These are phyloP conservation scores for Lycocerus yunnanus DNA, from an alignment of 2,888 invertebrate species.

Conservation along the genomic window DNA sequence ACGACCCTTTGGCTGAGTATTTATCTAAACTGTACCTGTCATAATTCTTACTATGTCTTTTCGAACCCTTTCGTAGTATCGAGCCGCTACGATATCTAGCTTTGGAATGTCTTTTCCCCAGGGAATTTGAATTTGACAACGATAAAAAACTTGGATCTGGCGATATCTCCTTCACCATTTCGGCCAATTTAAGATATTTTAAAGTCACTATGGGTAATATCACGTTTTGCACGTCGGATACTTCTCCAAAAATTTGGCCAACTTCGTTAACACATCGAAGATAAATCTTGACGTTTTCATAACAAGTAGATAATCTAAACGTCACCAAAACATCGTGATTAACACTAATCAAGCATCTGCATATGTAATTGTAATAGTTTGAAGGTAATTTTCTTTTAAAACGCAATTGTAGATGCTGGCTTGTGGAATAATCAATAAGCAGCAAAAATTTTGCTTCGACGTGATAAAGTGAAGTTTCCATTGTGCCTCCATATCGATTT, in stretches of 20 bases:
- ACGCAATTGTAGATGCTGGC: slow-evolving; percentile 14
- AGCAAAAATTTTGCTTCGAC: slow-evolving; percentile 20
- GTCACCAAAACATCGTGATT: slow-evolving; percentile 31
- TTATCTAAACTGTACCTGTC: not conserved
- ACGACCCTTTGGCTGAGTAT: not conserved
- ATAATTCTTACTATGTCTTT: not conserved
- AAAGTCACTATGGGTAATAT: slow-evolving; percentile 31
- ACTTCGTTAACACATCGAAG: slow-evolving; percentile 31
- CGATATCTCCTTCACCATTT: not conserved
- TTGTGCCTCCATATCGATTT: slow-evolving; percentile 21
- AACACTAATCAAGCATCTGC: slow-evolving; percentile 34
- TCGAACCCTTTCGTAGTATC: not conserved
- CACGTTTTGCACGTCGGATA: slow-evolving; percentile 29
- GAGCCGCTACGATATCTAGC: not conserved
- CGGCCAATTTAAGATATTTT: slow-evolving; percentile 4
- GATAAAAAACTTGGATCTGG: not conserved
- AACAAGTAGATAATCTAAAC: slow-evolving; percentile 34
- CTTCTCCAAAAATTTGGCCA: slow-evolving; percentile 29
- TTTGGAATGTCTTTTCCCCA: not conserved
- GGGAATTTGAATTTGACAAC: not conserved
- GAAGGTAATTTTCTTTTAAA: slow-evolving; percentile 33
- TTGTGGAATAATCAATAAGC: slow-evolving; percentile 28
- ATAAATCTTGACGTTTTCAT: slow-evolving; percentile 28
- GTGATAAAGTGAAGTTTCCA: slow-evolving; percentile 44
- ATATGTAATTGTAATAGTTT: slow-evolving; percentile 33